Conservation (phyloP, 2,888 invertebrate genomes). For the Lycophotia porphyrea region DNA sequence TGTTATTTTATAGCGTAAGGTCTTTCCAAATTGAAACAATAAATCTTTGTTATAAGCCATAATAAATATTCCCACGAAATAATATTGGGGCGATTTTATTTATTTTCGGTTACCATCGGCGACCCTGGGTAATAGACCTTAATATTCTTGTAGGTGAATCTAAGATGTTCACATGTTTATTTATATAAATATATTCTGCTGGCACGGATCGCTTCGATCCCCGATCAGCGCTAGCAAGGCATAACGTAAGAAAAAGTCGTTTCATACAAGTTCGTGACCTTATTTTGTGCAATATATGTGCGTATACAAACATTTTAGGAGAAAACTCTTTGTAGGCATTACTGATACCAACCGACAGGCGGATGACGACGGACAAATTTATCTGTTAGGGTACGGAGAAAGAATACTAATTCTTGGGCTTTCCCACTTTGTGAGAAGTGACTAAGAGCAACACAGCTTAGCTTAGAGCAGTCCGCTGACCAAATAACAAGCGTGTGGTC, state of each 20-base stretch:
- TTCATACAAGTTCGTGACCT: slow-evolving; percentile 61
- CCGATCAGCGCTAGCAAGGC: slow-evolving; percentile 39
- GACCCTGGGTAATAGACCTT: slow-evolving; percentile 29
- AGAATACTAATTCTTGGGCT: slow-evolving; percentile 65
- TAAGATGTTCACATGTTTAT: slow-evolving; percentile 38
- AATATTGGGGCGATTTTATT: slow-evolving; percentile 56
- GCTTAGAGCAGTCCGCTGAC: slow-evolving; percentile 5
- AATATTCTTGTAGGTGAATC: slow-evolving; percentile 35
- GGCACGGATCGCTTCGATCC: slow-evolving; percentile 26
- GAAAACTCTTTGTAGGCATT: slow-evolving; percentile 56
- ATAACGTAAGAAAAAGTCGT: slow-evolving; percentile 52
- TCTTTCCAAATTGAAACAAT: slow-evolving; percentile 62
- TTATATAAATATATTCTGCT: slow-evolving; percentile 32
- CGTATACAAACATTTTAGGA: slow-evolving; percentile 62
- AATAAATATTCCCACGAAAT: slow-evolving; percentile 61
- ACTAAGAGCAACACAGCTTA: slow-evolving; percentile 25
- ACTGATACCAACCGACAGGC: slow-evolving; percentile 57
- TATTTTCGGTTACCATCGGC: slow-evolving; percentile 47
- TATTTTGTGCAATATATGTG: slow-evolving; percentile 63
- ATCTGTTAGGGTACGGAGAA: slow-evolving; percentile 61
- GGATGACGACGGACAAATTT: slow-evolving; percentile 67
- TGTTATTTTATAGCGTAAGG: slow-evolving; percentile 61
- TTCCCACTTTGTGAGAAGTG: slow-evolving; percentile 28
- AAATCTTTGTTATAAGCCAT: slow-evolving; percentile 61
- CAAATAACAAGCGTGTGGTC: slow-evolving; percentile 2